Conservation (phyloP, 2,113 vertebrate genomes). For the Illadopsis cleaveri region DNA sequence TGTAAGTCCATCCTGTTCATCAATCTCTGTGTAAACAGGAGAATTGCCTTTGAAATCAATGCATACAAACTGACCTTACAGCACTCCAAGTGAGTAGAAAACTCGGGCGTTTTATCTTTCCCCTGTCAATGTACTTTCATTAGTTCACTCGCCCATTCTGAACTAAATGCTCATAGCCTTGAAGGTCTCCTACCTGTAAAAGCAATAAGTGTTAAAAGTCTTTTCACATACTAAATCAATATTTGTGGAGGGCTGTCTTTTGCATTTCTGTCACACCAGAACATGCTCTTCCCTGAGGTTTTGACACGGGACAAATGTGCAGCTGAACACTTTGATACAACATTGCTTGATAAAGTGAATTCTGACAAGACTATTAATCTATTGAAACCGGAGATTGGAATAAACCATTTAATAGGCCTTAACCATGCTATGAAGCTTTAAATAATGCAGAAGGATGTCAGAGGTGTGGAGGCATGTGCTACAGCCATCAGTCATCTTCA, state of each 20-base stretch:
- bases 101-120: slow-evolving; percentile 29
- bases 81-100: background rate
- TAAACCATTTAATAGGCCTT: background rate
- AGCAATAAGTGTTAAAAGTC: background rate
- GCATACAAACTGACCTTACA: slow-evolving; percentile 14
- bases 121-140: background rate
- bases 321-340: background rate
- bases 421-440: background rate
- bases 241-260: background rate
- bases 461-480: background rate
- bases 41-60: slow-evolving; percentile 33
- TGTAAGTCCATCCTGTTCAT: slow-evolving; percentile 15
- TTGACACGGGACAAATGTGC: background rate
- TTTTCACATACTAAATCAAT: background rate
- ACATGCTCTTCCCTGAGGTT: background rate
- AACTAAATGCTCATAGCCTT: background rate
- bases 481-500: background rate
- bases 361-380: background rate
- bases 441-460: background rate
- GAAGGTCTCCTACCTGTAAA: background rate
- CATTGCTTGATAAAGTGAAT: background rate
- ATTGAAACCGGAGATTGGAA: background rate
- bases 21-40: slow-evolving; percentile 23
- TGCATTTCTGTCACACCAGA: background rate
- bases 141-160: background rate